Evolutionary conservation across 2,888 invertebrate species (phyloP), one percentile per base, ranked within the genome.

Genomic region (Lepidocyrtoides sp.): DNA sequence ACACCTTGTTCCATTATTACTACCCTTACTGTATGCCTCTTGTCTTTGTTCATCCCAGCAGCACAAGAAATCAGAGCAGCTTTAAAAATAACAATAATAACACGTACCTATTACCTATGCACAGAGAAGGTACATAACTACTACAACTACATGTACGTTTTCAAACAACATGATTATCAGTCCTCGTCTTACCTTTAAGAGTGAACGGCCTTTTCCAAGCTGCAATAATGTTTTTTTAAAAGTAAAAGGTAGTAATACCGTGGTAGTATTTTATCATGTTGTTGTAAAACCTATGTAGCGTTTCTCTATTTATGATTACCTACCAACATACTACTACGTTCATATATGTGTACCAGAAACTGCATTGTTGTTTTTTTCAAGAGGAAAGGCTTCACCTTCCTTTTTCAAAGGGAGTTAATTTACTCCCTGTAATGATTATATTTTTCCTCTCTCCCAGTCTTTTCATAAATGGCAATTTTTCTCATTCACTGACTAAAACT

Each of bases 311-410:
- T 20, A 57, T 57, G 20, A 57, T 57, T 2, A 57, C 10, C 36
- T 36, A 36, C 20, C 8, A 17, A 54, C n/a, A n/a, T 54, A 57
- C 20, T 29, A 4, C 36, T 29, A 8, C n/a, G 29, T 17, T 29
- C 1, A 29, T 48, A 36, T 32, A 29, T 36, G 20, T 54, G 54
- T 54, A 48, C 54, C 54, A 69, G 26, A 77, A 51, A 77, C 14
- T 51, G 29, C 32, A 75, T 63, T 44, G 75, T 60, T 88, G 66
- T 88, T 14, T 32, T 88, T 14, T 32, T 72, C 29, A 48, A 72
- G 75, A 82, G 89, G 89, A 89, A 89, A 86, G 63, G 82, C 72
- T 60, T 89, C 89, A 89, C 82, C 89, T 89, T 89, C 89, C 89
- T 89, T 89, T n/a, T 89, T 82, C 82, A 86, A 82, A 44, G 41